Evolutionary conservation across 2,888 invertebrate species (phyloP), one percentile per base, ranked within the genome.

Genomic region (Dinocampus coccinellae): DNA sequence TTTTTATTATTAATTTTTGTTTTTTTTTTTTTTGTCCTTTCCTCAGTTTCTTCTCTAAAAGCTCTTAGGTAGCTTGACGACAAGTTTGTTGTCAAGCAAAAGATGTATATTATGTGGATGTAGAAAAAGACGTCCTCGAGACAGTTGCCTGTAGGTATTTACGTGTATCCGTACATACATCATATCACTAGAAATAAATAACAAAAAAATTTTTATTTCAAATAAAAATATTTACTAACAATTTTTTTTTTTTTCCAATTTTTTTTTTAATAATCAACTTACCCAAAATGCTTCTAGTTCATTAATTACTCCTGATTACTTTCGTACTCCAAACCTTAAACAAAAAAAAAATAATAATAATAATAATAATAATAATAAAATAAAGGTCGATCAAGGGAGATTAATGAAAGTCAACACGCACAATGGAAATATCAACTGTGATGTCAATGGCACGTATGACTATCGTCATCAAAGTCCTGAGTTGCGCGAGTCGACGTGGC

Each of bases 341-440:
- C n/a, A n/a, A n/a, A n/a, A n/a, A n/a, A n/a, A n/a, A n/a, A n/a
- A n/a, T n/a, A n/a, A n/a, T n/a, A n/a, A n/a, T n/a, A n/a, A n/a
- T n/a, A n/a, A n/a, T n/a, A n/a, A n/a, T n/a, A n/a, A n/a, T n/a
- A n/a, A n/a, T n/a, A n/a, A n/a, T n/a, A n/a, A n/a, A n/a, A n/a
- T n/a, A n/a, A n/a, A 71, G 64, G 72, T 71, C 66, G 61, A 69
- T 39, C 36, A 65, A 34, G 55, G 16, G 47, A 47, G 16, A 66
- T 58, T 63, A 58, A 74, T 74, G 72, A 63, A 29, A 65, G 67
- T 47, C 64, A 42, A 55, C 70, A 33, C 57, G 72, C 75, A 75
- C 72, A 73, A 77, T 77, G 77, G 74, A 67, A 68, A 69, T 69
- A 70, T 73, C 71, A 61, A 73, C 70, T 69, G 68, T 68, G 65